These are phyloP conservation scores for Patiria miniata DNA, from an alignment of 35 echinoderm and acorn worm genomes.

Conservation along the genomic window DNA sequence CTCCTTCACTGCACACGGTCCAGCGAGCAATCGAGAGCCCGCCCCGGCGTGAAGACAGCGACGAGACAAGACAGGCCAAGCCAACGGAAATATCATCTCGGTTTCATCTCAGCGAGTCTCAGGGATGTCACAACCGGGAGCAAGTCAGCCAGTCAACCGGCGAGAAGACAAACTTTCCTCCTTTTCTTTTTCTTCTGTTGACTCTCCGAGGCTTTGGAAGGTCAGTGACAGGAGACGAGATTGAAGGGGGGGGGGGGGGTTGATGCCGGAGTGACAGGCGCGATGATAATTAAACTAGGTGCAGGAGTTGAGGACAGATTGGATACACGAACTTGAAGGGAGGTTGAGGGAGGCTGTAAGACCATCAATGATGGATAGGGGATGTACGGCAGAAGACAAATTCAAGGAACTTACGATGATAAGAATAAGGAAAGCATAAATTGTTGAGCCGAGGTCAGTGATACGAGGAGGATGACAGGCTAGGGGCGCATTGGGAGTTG, in stretches of 20 bases:
- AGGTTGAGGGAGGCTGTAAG: background rate
- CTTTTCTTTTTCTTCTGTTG: no score
- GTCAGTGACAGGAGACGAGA: slow-evolving; percentile 19
- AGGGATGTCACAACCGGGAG: slow-evolving; percentile 5
- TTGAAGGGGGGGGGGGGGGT: background rate
- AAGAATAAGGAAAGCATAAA: no score
- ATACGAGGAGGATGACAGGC: no score
- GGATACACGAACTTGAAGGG: slow-evolving; percentile 4
- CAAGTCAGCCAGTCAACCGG: background rate
- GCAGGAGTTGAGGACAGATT: background rate
- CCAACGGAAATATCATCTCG: slow-evolving; percentile 25
- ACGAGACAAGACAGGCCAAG: background rate
- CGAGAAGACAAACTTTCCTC: background rate
- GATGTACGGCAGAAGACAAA: background rate
- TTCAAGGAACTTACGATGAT: no score
- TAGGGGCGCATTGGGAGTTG: no score
- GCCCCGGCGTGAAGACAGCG: background rate
- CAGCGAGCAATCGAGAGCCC: background rate
- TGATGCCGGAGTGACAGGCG: background rate
- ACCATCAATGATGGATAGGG: background rate
- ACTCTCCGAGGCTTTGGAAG: background rate
- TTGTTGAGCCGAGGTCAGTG: no score
- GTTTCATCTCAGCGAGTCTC: background rate
- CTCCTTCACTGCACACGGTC: background rate
- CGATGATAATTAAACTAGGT: slow-evolving; percentile 16